Base-by-base conservation (phyloP, 2,888 invertebrate genomes). In the Ormyrus labotus region DNA sequence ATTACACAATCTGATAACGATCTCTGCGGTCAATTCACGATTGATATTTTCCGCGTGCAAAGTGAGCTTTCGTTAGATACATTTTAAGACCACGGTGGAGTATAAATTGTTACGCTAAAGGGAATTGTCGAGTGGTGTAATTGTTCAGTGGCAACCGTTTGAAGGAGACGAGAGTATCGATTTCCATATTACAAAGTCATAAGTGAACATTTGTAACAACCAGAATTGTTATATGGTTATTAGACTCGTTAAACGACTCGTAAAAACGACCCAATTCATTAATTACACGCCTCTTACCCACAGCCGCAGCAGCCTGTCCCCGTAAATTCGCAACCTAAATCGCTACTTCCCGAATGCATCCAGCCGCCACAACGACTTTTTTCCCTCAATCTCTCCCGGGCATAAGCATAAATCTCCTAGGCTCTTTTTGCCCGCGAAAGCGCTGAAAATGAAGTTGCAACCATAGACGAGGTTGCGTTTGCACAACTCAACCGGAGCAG, bases 381-480 rank as follows among this genome's bases (percentile, higher is more conserved):
- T n/a, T 69, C 69, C 47, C 53, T 70, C n/a, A 8, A 50, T 55
- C 53, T 71, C 53, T 47, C 45, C 11, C 11, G 57, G 8, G 9
- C 19, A 34, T 1, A 11, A 48, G 5, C 57, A 48, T 47, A 65
- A 65, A 57, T 57, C 6, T 19, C 48, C 13, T 7, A 7, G 19
- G 6, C 0, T 11, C 9, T 57, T 74, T 67, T 47, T 65, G 47
- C 65, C 11, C 48, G 63, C n/a, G 69, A 69, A 76, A 69, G 76
- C 69, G 76, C 76, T 58, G 4, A 34, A 45, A 13, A 34, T 34
- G 45, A 34, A 13, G 53, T 45, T 7, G 63, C 61, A 9, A 11
- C 11, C 19, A 19, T 34, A 34, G 34, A 34, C 34, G 34, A 34
- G 34, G 34, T 34, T 4, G 2, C 34, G 34, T 34, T 34, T 34